Evolutionary conservation across 2,113 vertebrate species (phyloP), one percentile per base, ranked within the genome.

Genomic region (Lepus americanus): DNA sequence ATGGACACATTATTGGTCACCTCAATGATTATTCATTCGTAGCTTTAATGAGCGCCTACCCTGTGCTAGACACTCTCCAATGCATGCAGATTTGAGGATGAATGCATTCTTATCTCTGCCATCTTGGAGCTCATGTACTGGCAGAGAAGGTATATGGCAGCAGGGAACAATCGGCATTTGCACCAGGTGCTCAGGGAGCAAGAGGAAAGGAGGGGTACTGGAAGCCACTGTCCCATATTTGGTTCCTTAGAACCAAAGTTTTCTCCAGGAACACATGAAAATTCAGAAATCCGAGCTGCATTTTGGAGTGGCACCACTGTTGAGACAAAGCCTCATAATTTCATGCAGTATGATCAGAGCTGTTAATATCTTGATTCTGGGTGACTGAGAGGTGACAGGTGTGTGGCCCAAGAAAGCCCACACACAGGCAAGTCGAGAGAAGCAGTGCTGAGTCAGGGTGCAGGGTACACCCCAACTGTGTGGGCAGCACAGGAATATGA

Each of bases 341-440:
- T 92, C 23, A 59, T 74, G 69, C 25, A 69, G 14, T 49, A 22
- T 22, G 59, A 70, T 77, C 19, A 55, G 49, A 61, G 80, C 5
- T 95, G 92, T 84, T 74, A 88, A 73, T 87, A 83, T 64, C 89
- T 81, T 84, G 77, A 95, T 84, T 77, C 81, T 77, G 33, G 70
- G 86, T 93, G 85, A 87, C 66, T 94, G 80, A 87, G 63, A 90
- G 63, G 63, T 0, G 29, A 87, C 87, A 94, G 73, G 85, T 94
- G 80, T 91, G 59, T 19, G 70, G 90, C 36, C 70, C 49, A 80
- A 61, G 80, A 93, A 78, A 87, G 61, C n/a, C 77, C 49, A 33
- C 59, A 73, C 20, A 39, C 27, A 83, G 90, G 61, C 87, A 14
- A 36, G 93, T 80, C 76, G 89, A 94, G 73, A 84, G 73, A 92